These are phyloP conservation scores for Ceryle rudis DNA, from an alignment of 2,797 vertebrate species.

Conservation along the genomic window DNA sequence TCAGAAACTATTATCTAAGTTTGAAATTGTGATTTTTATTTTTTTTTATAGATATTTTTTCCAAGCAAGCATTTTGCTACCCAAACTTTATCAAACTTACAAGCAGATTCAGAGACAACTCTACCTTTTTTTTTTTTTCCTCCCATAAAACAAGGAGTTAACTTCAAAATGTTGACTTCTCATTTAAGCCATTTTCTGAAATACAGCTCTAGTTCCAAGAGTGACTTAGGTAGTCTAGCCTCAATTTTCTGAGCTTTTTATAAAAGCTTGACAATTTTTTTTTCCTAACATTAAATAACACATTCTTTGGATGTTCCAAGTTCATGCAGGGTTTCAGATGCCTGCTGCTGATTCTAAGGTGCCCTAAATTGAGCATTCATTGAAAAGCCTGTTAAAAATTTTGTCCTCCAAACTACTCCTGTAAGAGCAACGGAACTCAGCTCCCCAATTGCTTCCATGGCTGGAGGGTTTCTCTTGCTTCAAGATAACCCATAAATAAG, in stretches of 20 bases:
- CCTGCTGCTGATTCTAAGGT: not conserved
- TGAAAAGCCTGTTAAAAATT: not conserved
- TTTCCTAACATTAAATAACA: not conserved
- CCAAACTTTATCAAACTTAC: constrained; percentile 12
- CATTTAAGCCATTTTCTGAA: not conserved
- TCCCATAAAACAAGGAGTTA: not conserved
- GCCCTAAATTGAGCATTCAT: not conserved
- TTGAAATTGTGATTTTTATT: not conserved
- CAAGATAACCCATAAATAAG: not conserved
- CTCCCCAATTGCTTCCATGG: not conserved
- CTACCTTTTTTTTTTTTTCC: not conserved
- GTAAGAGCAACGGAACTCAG: accelerated
- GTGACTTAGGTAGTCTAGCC: not conserved
- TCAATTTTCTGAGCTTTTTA: constrained; percentile 31
- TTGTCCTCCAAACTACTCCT: not conserved
- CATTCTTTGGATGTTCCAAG: not conserved
- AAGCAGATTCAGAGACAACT: not conserved
- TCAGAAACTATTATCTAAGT: constrained; percentile 57
- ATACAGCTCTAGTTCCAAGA: not conserved
- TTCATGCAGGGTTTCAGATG: not conserved
- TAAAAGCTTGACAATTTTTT: not conserved
- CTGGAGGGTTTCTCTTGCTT: not conserved
- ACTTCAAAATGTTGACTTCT: not conserved
- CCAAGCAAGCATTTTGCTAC: not conserved
- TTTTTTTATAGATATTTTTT: constrained; percentile 18